Percentiles rank a stretch among this genome's conserved stretches.
phyloP scores from a whole-genome alignment of 2,797 vertebrate species.

The Pterois miles region DNA sequence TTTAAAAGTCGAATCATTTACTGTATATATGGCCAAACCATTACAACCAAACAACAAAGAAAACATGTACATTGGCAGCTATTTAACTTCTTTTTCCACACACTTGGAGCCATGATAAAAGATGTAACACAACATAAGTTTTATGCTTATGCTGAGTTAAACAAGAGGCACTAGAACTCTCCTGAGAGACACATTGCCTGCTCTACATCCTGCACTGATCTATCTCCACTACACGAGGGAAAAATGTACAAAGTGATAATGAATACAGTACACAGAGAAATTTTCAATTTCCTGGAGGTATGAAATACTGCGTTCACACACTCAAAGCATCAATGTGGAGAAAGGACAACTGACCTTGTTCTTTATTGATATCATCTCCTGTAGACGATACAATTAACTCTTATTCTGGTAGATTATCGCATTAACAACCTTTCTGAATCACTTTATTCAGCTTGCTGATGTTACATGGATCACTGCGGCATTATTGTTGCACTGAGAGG shows the following conservation, averaged over 20 bases:
- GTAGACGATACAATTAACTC: neutral
- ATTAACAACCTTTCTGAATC: neutral
- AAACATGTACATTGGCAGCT: neutral
- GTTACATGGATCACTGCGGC: neutral
- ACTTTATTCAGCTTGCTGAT: neutral
- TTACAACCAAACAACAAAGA: neutral
- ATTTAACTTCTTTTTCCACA: neutral
- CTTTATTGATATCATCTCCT: neutral
- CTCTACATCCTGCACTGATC: slow-evolving; percentile 21
- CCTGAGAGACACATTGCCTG: neutral
- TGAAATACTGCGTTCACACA: neutral
- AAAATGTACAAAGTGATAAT: slow-evolving; percentile 11
- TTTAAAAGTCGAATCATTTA: neutral
- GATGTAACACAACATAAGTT: neutral
- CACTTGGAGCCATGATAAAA: neutral
- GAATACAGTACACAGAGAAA: neutral
- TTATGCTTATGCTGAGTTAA: slow-evolving; percentile 10
- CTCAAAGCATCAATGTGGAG: neutral
- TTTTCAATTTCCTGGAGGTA: neutral
- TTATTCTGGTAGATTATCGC: neutral
- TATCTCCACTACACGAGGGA: neutral
- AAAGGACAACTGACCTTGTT: neutral
- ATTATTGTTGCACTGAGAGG: neutral
- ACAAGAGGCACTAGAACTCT: neutral
- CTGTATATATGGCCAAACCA: neutral